phyloP scores from a whole-genome alignment of 1,140 invertebrate genomes.

The Hirudo medicinalis region DNA sequence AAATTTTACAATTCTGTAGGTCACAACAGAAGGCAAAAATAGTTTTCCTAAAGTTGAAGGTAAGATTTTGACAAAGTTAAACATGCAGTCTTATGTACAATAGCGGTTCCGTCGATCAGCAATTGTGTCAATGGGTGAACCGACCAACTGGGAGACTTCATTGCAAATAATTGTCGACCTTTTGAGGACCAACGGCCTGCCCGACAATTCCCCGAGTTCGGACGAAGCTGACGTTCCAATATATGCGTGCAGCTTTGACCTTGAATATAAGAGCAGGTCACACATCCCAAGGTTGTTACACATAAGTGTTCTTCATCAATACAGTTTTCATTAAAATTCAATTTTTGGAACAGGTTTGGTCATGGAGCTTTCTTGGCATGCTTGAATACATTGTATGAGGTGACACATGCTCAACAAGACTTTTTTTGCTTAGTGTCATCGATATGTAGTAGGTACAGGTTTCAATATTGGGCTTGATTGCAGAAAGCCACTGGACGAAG shows the following conservation, averaged over 20 bases:
- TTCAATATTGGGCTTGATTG: background rate
- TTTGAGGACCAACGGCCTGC: conserved; percentile 27
- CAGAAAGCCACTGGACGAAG: conserved; percentile 51
- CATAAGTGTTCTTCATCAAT: background rate
- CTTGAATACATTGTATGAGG: conserved; percentile 50
- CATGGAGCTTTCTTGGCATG: conserved; percentile 56
- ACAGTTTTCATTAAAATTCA: background rate
- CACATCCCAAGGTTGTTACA: conserved; percentile 46
- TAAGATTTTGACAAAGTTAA: background rate
- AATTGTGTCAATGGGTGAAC: conserved; percentile 52
- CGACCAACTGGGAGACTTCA: conserved; percentile 49
- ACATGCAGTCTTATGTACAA: background rate
- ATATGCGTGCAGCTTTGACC: conserved; percentile 56
- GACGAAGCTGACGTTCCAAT: conserved; percentile 47
- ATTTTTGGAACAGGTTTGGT: conserved; percentile 43
- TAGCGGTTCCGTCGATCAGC: conserved; percentile 36
- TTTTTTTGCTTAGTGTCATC: too few relatives aligned
- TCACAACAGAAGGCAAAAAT: background rate
- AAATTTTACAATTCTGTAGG: background rate
- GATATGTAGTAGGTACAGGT: too few relatives aligned
- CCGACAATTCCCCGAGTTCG: conserved; percentile 40
- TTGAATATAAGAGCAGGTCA: conserved; percentile 56
- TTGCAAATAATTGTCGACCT: conserved; percentile 45
- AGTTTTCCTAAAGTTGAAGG: conserved; percentile 9
- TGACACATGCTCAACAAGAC: conserved; percentile 15